Evolutionary conservation across 2,113 vertebrate genomes (phyloP), one percentile per base, ranked within the genome.

Genomic region (Romanogobio albipinnatus): DNA sequence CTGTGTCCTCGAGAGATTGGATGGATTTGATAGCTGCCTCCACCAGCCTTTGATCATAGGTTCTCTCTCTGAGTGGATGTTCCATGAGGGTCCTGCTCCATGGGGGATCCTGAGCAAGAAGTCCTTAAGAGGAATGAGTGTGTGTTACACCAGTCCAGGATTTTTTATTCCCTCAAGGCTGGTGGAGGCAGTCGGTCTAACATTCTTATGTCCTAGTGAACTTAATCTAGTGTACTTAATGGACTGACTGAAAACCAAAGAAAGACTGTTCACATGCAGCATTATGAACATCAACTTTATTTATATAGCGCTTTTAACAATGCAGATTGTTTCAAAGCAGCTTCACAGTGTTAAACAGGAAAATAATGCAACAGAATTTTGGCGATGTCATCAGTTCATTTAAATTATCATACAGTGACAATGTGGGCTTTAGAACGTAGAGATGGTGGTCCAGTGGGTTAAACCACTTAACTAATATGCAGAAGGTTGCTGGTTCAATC

Each of bases 91-190:
- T 79, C 47, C 36, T 19, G 77, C 36, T 82, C 49, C 68, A 43
- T 43, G 61, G 76, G 86, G 83, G 3, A 81, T 78, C 68, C 88
- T 90, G 86, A 83, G 80, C 87, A 3, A 83, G n/a, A 75, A 85
- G 83, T 71, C 79, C 80, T 45, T 26, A 47, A 80, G 51, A 78
- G 75, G 56, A 33, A 71, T 66, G 74, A 68, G 84, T 86, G 59
- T 79, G 62, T 81, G 62, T 64, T 75, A 1, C 70, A 85, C 82
- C 80, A 87, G 47, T 87, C 71, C 80, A 73, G 86, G n/a, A 15
- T 85, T 87, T 91, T 91, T 92, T 78, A 90, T 90, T 87, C 90
- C 78, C 64, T 19, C 81, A 47, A 82, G 36, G 86, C 77, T 85
- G 11, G 49, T 51, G 33, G 29, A 68, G 73, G 10, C 17, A 45